A percentile compares a stretch with the other conserved stretches of the same genome.
These are phyloP conservation scores for Euura saliciscinereae DNA, from an alignment of 1,140 invertebrate species.

Conservation along the genomic window DNA sequence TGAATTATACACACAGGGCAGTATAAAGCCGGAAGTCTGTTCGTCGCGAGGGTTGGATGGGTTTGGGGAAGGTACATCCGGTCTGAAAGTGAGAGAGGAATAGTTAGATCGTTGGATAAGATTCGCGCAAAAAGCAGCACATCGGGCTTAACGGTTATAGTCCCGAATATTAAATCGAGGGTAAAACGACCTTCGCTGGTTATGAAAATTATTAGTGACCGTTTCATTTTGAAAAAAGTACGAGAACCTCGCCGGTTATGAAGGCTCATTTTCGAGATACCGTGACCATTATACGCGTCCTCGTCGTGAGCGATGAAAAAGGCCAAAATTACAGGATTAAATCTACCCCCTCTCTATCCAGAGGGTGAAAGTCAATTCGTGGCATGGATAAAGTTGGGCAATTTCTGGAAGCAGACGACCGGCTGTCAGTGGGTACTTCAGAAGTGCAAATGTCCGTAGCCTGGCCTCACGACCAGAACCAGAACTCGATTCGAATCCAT, in stretches of 20 bases:
- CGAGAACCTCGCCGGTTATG: not conserved
- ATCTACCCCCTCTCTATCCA: not conserved
- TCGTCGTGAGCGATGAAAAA: not conserved
- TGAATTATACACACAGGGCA: too few species aligned
- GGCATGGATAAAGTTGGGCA: too few species aligned
- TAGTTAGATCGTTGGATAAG: not conserved
- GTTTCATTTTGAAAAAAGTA: not conserved
- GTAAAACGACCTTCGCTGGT: not conserved
- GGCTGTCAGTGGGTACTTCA: not conserved
- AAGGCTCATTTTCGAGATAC: not conserved
- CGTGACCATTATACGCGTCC: not conserved
- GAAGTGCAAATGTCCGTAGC: constrained; percentile 2
- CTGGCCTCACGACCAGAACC: not conserved
- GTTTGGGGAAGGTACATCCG: not conserved
- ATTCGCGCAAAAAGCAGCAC: not conserved
- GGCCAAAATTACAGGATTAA: not conserved
- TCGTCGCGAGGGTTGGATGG: not conserved
- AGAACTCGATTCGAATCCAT: not conserved
- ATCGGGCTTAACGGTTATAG: constrained; percentile 2
- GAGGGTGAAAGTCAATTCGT: not conserved
- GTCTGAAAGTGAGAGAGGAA: constrained; percentile 16
- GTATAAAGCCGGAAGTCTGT: not conserved
- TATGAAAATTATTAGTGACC: constrained; percentile 7
- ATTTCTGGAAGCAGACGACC: not conserved
- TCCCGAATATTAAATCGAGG: constrained; percentile 4